Evolutionary conservation across 2,113 vertebrate genomes (phyloP), one percentile per base, ranked within the genome.

Genomic region (Echinops telfairi): DNA sequence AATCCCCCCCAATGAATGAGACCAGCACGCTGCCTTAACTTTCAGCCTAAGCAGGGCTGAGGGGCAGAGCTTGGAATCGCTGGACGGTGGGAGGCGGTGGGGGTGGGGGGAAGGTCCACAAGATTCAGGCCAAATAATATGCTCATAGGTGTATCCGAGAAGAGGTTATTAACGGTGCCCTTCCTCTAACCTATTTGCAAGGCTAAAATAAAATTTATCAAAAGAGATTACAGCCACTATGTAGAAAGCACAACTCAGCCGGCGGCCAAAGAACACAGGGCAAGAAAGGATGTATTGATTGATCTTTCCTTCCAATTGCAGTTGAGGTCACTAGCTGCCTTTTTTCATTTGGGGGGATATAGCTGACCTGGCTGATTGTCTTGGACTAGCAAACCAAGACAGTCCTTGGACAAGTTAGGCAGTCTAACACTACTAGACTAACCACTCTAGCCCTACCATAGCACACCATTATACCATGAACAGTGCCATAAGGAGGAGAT

Each of bases 201-300:
- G 93, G 83, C 91, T 95, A 96, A 96, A 96, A 95, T 88, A 93
- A 90, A 95, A 96, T 94, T 88, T 95, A 93, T 85, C 86, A 82
- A 88, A 81, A 58, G 83, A 95, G 90, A 96, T 96, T 86, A 88
- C 86, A 58, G 83, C 40, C 19, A 31, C 71, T 25, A 93, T 83
- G 17, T 80, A 84, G 73, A 91, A 92, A 83, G 90, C 53, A 86
- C 71, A 81, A 38, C 71, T 93, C 66, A 86, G 73, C 91, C 27
- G 1, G 82, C 89, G 43, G 94, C 84, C 93, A 95, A 90, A 62
- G 62, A 84, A 70, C 71, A 81, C 75, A 64, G 7, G 90, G 79
- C 95, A 86, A 77, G 88, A 83, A 88, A 90, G 93, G 90, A 94
- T 70, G 15, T 84, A 95, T 84, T 90, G 90, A 92, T 90, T 95